Conservation (phyloP, 2,113 vertebrate species). For the Leptobrachium ailaonicum region DNA sequence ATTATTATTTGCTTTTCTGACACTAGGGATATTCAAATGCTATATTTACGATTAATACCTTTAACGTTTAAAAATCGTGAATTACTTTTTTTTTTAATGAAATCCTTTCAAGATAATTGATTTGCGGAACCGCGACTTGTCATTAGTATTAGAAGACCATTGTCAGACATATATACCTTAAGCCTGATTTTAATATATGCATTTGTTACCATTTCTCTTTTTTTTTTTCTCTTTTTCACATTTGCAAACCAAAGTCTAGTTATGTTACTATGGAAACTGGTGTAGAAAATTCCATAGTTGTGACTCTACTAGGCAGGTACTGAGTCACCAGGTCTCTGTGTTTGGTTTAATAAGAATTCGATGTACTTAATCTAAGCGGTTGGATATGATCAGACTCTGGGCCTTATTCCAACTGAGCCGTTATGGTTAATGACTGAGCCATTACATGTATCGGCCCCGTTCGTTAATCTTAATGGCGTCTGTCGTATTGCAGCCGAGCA, state of each 20-base stretch:
- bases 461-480: too few species aligned
- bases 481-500: too few species aligned
- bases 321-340: not conserved
- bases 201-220: too few species aligned
- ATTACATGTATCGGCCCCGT: too few species aligned
- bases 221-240: slow-evolving; percentile 19
- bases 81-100: too few species aligned
- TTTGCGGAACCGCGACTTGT: not conserved
- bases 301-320: slow-evolving; percentile 27
- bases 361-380: not conserved
- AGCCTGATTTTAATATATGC: slow-evolving; percentile 6
- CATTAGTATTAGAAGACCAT: not conserved
- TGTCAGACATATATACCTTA: not conserved
- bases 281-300: slow-evolving; percentile 11
- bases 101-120: not conserved
- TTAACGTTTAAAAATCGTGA: too few species aligned
- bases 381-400: too few species aligned
- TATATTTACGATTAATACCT: too few species aligned
- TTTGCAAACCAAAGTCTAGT: slow-evolving; percentile 13
- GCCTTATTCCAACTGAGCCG: too few species aligned
- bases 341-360: not conserved
- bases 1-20: too few species aligned
- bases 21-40: too few species aligned
- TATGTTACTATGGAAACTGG: slow-evolving; percentile 40
- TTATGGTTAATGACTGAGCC: too few species aligned